Conservation (phyloP, 2,113 vertebrate species). For the Phrynosoma blainvillii region DNA sequence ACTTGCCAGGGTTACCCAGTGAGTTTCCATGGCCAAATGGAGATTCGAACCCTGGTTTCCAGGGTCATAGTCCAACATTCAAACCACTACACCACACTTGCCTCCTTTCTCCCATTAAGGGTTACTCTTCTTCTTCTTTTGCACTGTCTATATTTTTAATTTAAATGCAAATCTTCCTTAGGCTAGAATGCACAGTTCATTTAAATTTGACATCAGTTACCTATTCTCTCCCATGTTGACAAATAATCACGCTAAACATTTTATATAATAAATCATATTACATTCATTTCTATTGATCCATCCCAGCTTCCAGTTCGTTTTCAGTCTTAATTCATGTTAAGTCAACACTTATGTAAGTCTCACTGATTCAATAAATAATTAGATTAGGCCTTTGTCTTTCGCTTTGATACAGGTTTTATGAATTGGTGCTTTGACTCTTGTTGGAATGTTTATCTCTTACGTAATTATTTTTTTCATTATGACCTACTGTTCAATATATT, state of each 20-base stretch:
- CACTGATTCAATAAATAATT: background rate
- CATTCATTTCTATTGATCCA: background rate
- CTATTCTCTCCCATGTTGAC: background rate
- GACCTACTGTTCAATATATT: background rate
- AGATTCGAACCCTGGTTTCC: too few relatives aligned
- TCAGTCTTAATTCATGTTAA: background rate
- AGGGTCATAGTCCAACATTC: too few relatives aligned
- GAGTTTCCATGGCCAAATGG: too few relatives aligned
- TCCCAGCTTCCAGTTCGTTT: background rate
- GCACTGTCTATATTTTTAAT: too few relatives aligned
- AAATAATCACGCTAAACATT: background rate
- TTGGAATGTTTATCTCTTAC: background rate
- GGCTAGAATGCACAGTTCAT: background rate
- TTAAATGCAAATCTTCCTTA: too few relatives aligned
- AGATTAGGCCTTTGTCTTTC: background rate
- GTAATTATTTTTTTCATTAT: background rate
- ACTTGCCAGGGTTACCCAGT: too few relatives aligned
- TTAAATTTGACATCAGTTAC: background rate
- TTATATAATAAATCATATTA: background rate
- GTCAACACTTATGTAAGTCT: background rate
- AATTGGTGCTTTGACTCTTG: background rate
- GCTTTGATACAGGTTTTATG: background rate
- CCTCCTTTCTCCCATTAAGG: too few relatives aligned
- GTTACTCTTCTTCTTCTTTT: too few relatives aligned
- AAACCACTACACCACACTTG: too few relatives aligned